Evolutionary conservation across 2,888 invertebrate genomes (phyloP).

Genomic region (Pterobdella sp.): DNA sequence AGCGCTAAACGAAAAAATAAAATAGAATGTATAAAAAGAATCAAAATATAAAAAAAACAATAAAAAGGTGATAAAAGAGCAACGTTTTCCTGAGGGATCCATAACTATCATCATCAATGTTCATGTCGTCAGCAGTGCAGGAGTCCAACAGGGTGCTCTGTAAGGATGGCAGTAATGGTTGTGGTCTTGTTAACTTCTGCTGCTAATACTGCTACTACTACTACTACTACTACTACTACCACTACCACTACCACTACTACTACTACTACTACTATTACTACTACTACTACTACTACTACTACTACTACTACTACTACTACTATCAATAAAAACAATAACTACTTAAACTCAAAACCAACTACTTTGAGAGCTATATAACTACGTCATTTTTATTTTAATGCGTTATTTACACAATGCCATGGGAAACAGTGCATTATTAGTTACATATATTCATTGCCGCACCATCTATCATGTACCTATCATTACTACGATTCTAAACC

Average conservation of each 20-base stretch:
- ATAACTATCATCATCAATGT: neutral
- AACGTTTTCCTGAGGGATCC: constrained; percentile 4
- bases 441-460: too few species aligned
- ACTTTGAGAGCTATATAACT: too few species aligned
- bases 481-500: too few species aligned
- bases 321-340: constrained; percentile 15
- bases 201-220: constrained; percentile 31
- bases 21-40: too few species aligned
- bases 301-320: constrained; percentile 19
- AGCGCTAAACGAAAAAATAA: too few species aligned
- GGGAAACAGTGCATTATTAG: too few species aligned
- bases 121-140: neutral
- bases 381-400: too few species aligned
- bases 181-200: too few species aligned
- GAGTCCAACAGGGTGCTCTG: neutral
- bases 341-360: too few species aligned
- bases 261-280: constrained; percentile 24
- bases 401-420: too few species aligned
- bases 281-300: constrained; percentile 18
- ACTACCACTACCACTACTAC: constrained; percentile 20
- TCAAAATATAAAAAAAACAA: neutral
- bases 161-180: too few species aligned
- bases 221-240: constrained; percentile 24
- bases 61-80: neutral
- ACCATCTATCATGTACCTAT: too few species aligned